Conservation (phyloP, 2,113 vertebrate genomes). For the Paramisgurnus dabryanus region DNA sequence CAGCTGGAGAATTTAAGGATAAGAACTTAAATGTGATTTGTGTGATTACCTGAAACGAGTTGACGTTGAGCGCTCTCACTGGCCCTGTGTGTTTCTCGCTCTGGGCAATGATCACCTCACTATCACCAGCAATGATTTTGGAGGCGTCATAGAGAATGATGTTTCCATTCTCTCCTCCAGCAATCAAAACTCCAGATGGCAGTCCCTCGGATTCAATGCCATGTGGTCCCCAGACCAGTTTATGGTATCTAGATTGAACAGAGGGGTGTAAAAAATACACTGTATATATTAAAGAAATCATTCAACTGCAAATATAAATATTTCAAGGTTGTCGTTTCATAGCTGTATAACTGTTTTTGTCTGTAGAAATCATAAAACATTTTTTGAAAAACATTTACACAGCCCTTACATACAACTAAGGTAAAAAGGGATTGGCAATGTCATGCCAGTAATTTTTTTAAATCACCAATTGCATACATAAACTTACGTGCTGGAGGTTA, state of each 20-base stretch:
- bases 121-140: slow-evolving; percentile 85
- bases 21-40: background rate
- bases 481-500: too few species aligned
- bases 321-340: too few species aligned
- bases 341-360: too few species aligned
- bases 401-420: too few species aligned
- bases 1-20: background rate
- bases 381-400: too few species aligned
- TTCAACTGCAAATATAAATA: too few species aligned
- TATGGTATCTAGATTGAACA: slow-evolving; percentile 84
- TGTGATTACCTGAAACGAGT: slow-evolving; percentile 86
- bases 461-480: too few species aligned
- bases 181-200: slow-evolving; percentile 86
- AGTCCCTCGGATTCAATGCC: slow-evolving; percentile 71
- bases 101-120: slow-evolving; percentile 86
- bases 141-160: slow-evolving; percentile 91
- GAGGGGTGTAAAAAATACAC: background rate
- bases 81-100: slow-evolving; percentile 90
- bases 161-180: slow-evolving; percentile 93
- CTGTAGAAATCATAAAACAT: too few species aligned
- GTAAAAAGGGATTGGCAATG: too few species aligned
- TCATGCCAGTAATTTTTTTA: too few species aligned
- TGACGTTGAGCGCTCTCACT: slow-evolving; percentile 90
- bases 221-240: slow-evolving; percentile 90
- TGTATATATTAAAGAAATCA: background rate